Evolutionary conservation across 2,888 invertebrate genomes (phyloP), one percentile per base, ranked within the genome.

Genomic region (Zaprionus obscuricornis): DNA sequence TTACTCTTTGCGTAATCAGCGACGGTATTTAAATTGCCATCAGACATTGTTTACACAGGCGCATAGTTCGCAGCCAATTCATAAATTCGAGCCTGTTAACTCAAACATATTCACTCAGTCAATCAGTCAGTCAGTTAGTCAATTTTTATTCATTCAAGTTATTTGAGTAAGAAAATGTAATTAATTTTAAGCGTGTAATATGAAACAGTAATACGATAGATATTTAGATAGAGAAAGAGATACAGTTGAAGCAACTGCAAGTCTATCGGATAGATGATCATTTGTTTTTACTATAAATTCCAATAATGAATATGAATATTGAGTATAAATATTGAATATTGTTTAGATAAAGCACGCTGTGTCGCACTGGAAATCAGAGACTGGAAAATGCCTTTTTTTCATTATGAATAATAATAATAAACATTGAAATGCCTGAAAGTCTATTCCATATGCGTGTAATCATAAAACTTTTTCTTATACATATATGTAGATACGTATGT

Each of bases 121-220:
- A 39, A 22, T 26, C 51, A 29, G 22, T 20, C 33, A n/a, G 14
- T 62, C 36, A 65, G 66, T 57, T 71, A 54, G 77, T 75, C 77
- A 10, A n/a, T 13, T 18, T 0, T 24, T 6, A 22, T 45, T 42
- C 36, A 49, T 66, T 58, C 51, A 57, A 59, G 62, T 75, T 58
- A 67, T 69, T 74, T 64, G 69, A 62, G 77, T 73, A 87, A 87
- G 77, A n/a, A n/a, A 79, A 74, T 79, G 86, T 84, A 86, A 87
- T 85, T 87, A 87, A 85, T 68, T n/a, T 83, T 72, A 68, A 68
- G 65, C 60, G 56, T 64, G 79, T 74, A 87, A 85, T 87, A 64
- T 59, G 71, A 84, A 68, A 66, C 86, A 73, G 74, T 85, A 74
- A 73, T 66, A 67, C 50, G 62, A 62, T 66, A 63, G 76, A 67